Base-by-base conservation (phyloP, 1,140 invertebrate species). In the Drosophila kohkoa region DNA sequence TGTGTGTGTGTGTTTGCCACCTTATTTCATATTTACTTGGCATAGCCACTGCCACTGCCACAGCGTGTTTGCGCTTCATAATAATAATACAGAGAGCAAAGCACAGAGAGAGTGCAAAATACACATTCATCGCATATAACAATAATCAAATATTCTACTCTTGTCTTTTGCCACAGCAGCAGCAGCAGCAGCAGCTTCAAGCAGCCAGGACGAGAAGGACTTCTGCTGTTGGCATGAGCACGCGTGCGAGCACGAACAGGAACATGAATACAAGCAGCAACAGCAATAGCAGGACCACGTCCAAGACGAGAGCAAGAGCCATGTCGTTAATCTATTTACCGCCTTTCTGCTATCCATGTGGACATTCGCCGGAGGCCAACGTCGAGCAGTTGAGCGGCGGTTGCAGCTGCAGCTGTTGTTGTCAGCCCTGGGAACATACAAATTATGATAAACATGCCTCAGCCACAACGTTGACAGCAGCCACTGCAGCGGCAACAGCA, bases 321-420 rank as follows among this genome's bases (percentile, higher is more conserved):
- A 88, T 90, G 82, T 90, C 90, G 81, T 90, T 91, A 91, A 91
- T 85, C 81, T 91, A 91, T 91, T 91, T 91, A 88, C 82, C 90
- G 81, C 90, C 90, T 90, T 90, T 88, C 81, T 90, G 83, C 82
- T 79, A 90, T 82, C 75, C 90, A 81, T 90, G 90, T 82, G 82
- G 86, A 86, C 87, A 91, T 82, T 55, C 32, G 30, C 52, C 52
- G 4, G 52, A 55, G 32, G 52, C 52, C 6, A 55, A 4, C 28
- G 20, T 30, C 67, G 30, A 66, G 48, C 54, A 25, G 41, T 43
- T 13, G n/a, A 32, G 16, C 35, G 35, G 35, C 10, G 28, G 57
- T 25, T 25, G 20, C 51, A n/a, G 41, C 65, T 66, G 51, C 67
- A 35, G 76, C 67, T 79, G 71, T 67, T 82, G 77, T 73, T 75